Percentiles rank a stretch among this genome's conserved stretches.
These are phyloP conservation scores for Salticus scenicus DNA, from an alignment of 2,888 invertebrate genomes.

Conservation along the genomic window DNA sequence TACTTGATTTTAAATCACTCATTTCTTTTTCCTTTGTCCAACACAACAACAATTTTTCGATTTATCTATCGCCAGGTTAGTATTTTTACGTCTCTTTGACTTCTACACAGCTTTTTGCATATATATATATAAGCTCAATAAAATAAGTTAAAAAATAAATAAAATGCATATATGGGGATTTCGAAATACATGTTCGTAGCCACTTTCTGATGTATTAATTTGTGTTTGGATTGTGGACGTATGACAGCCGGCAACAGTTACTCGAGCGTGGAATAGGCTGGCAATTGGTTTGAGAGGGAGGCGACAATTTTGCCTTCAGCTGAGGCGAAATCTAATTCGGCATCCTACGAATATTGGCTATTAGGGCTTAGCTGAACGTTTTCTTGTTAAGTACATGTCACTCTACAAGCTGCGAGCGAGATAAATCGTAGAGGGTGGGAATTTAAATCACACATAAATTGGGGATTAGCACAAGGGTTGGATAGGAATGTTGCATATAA, in stretches of 20 bases:
- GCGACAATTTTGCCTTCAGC: not conserved
- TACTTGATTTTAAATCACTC: too few relatives aligned
- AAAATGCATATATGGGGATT: not conserved
- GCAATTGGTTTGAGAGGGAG: slow-evolving; percentile 3
- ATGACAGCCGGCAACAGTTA: not conserved
- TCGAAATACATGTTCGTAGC: too few relatives aligned
- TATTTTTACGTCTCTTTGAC: too few relatives aligned
- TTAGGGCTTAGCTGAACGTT: slow-evolving; percentile 7
- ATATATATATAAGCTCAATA: slow-evolving; percentile 2
- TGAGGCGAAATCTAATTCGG: slow-evolving; percentile 25
- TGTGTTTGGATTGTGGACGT: too few relatives aligned
- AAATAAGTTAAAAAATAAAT: not conserved
- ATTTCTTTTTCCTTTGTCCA: too few relatives aligned
- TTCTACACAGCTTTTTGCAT: too few relatives aligned
- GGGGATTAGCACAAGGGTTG: too few relatives aligned
- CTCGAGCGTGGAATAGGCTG: not conserved
- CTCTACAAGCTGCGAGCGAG: not conserved
- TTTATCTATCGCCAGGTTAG: not conserved
- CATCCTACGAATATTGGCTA: slow-evolving; percentile 20
- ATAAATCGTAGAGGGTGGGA: too few relatives aligned
- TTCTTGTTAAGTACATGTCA: not conserved
- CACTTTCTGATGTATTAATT: not conserved
- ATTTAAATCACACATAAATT: too few relatives aligned
- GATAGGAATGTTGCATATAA: too few relatives aligned
- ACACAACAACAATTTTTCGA: not conserved